Conservation (phyloP, 1,140 invertebrate genomes). For the Araneus ventricosus region DNA sequence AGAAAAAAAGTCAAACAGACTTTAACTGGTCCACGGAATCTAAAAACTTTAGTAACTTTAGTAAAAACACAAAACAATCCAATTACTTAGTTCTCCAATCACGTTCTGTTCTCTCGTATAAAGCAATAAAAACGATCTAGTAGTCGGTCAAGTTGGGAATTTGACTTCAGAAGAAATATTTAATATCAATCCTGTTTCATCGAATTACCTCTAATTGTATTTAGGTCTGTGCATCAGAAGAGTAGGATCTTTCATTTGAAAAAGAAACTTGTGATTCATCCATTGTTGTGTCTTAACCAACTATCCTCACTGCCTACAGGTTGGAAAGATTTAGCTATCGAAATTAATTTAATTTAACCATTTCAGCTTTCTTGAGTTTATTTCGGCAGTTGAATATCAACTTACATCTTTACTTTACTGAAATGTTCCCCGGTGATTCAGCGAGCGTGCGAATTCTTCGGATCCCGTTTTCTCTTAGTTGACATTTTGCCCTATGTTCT, state of each 20-base stretch:
- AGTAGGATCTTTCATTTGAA: background rate
- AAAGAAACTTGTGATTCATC: background rate
- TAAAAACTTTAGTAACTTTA: background rate
- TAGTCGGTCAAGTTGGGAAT: background rate
- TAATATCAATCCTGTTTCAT: background rate
- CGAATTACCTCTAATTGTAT: slow-evolving; percentile 11
- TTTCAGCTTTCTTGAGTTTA: background rate
- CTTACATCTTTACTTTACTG: background rate
- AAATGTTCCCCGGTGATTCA: background rate
- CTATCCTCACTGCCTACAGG: background rate
- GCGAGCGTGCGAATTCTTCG: background rate
- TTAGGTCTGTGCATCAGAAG: background rate
- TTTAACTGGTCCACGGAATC: background rate
- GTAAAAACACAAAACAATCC: background rate
- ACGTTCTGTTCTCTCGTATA: background rate
- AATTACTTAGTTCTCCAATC: background rate
- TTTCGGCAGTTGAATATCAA: background rate
- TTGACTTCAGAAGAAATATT: slow-evolving; percentile 4
- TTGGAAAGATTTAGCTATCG: background rate
- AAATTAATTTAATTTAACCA: slow-evolving; percentile 14
- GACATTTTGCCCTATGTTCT: slow-evolving; percentile 6
- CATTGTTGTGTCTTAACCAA: background rate
- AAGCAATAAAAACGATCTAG: background rate
- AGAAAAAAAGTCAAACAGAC: background rate
- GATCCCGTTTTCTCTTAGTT: background rate